phyloP scores from a whole-genome alignment of 2,888 invertebrate species.

The Carcina quercana region DNA sequence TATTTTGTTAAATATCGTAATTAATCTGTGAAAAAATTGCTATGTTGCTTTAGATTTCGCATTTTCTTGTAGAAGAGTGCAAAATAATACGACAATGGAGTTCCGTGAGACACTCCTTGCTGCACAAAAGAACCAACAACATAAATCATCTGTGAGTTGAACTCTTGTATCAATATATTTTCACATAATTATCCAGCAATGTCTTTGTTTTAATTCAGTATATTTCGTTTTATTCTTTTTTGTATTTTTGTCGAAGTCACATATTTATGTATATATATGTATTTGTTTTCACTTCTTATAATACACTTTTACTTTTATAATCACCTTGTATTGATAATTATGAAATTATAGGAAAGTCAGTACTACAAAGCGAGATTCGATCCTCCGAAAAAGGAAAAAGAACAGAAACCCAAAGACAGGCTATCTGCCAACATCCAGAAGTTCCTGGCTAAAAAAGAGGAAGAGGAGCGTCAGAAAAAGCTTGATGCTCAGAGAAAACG shows the following conservation, averaged over 20 bases:
- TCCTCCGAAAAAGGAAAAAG: constrained; percentile 86
- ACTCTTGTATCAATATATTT: constrained; percentile 19
- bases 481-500: constrained; percentile 77
- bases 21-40: constrained; percentile 44
- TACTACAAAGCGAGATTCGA: constrained; percentile 87
- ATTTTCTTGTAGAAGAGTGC: constrained; percentile 13
- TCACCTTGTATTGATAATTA: constrained; percentile 10
- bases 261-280: not conserved
- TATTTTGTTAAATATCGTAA: constrained; percentile 56
- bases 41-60: constrained; percentile 25
- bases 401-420: constrained; percentile 77
- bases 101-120: constrained; percentile 65
- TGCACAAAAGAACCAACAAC: constrained; percentile 70
- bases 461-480: constrained; percentile 81
- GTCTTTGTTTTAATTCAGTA: not conserved
- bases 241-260: not conserved
- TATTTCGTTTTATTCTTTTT: not conserved
- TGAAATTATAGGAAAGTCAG: constrained; percentile 46
- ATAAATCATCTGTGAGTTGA: constrained; percentile 70
- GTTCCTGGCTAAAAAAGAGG: constrained; percentile 87
- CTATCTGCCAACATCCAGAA: constrained; percentile 87
- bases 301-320: constrained; percentile 9
- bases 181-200: constrained; percentile 16
- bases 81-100: constrained; percentile 43
- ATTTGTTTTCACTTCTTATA: constrained; percentile 4